phyloP scores from a whole-genome alignment of 2,113 vertebrate genomes.

The Phaetusa simplex region DNA sequence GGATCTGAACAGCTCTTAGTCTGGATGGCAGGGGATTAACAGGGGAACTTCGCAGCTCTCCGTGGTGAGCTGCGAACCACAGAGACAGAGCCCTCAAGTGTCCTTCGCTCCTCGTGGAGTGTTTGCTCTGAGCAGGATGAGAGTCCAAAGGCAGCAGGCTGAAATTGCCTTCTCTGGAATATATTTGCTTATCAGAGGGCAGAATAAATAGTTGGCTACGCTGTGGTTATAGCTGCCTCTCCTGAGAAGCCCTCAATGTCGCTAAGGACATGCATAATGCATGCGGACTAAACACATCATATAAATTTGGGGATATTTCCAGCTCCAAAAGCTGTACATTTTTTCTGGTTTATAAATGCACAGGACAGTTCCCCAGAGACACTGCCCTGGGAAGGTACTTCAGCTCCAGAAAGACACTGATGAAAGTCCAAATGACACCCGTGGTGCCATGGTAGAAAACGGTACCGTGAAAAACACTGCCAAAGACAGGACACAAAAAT shows the following conservation, averaged over 20 bases:
- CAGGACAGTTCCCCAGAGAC: background rate
- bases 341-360: background rate
- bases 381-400: background rate
- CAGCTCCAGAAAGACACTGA: background rate
- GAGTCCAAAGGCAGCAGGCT: background rate
- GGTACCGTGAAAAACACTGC: rapidly evolving
- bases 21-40: background rate
- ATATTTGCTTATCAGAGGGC: background rate
- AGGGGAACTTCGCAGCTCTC: background rate
- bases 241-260: background rate
- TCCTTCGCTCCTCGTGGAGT: background rate
- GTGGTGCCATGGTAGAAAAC: background rate
- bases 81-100: background rate
- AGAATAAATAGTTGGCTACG: background rate
- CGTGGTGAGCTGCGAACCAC: rapidly evolving
- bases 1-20: background rate
- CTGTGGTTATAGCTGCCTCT: background rate
- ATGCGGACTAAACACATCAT: rapidly evolving
- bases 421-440: rapidly evolving
- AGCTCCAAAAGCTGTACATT: background rate
- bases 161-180: background rate
- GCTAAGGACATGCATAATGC: background rate
- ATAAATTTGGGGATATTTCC: background rate
- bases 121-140: background rate
- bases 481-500: background rate